Percentiles rank a stretch among this genome's conserved stretches.
Evolutionary conservation across 2,888 invertebrate species (phyloP).

Genomic region (Anodontia alba): DNA sequence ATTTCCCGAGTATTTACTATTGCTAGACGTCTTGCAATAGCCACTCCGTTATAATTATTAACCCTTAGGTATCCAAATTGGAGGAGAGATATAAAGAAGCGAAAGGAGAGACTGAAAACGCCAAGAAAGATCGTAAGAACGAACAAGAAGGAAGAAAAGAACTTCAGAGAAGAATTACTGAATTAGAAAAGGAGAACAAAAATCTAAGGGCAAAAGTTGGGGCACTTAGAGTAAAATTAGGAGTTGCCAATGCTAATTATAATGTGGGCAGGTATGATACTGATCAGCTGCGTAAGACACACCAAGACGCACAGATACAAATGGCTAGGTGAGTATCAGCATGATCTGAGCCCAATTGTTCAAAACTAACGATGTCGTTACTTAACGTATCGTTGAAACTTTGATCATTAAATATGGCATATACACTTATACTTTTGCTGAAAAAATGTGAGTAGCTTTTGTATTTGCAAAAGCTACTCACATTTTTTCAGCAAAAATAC

Average conservation of each 20-base stretch:
- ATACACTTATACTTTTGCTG: too few species aligned
- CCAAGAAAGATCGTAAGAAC: conserved; percentile 41
- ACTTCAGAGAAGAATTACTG: neutral
- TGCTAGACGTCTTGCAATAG: too few species aligned
- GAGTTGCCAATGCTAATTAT: conserved; percentile 56
- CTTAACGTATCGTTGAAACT: too few species aligned
- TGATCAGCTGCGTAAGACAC: conserved; percentile 40
- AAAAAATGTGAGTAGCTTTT: too few species aligned
- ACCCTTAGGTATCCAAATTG: conserved; percentile 39
- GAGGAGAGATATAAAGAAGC: conserved; percentile 44
- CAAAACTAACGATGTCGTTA: too few species aligned
- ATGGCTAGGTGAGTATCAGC: conserved; percentile 45
- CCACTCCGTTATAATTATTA: too few species aligned
- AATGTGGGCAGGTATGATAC: conserved; percentile 55
- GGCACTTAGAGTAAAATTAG: conserved; percentile 45
- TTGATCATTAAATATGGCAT: too few species aligned
- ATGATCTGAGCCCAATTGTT: too few species aligned
- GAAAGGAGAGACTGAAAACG: conserved; percentile 41
- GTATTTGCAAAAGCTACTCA: too few species aligned
- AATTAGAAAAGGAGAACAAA: neutral
- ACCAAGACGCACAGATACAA: conserved; percentile 50
- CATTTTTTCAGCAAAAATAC: too few species aligned
- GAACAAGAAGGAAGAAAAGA: conserved; percentile 45
- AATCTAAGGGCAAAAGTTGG: conserved; percentile 23
- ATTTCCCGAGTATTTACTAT: too few species aligned